Percentiles rank a stretch among this genome's conserved stretches.
These are phyloP conservation scores for Remorina albescens DNA, from an alignment of 2,797 vertebrate species.

Conservation along the genomic window DNA sequence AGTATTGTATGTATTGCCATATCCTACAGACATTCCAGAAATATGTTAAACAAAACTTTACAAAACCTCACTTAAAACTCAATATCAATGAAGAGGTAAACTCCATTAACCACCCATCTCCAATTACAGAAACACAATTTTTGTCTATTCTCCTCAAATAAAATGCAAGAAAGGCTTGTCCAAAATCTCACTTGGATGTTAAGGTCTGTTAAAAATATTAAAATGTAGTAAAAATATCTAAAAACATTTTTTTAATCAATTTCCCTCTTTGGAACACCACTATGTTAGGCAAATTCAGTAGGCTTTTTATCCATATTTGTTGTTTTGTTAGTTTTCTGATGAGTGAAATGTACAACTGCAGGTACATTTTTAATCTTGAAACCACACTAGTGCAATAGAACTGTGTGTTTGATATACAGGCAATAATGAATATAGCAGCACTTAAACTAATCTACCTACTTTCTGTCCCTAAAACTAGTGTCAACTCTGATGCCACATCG, in stretches of 20 bases:
- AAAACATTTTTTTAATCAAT: too few relatives aligned
- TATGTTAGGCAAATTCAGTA: not conserved
- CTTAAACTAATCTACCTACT: not conserved
- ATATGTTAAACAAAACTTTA: slow-evolving; percentile 14
- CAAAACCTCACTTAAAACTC: slow-evolving; percentile 8
- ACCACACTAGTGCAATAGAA: not conserved
- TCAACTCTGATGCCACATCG: slow-evolving; percentile 92
- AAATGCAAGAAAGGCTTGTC: too few relatives aligned
- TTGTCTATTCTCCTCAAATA: too few relatives aligned
- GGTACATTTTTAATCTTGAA: not conserved
- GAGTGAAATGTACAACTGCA: not conserved
- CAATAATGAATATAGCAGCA: not conserved
- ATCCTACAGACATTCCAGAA: slow-evolving; percentile 34
- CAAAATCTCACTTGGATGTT: too few relatives aligned
- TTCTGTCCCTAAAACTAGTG: slow-evolving; percentile 65
- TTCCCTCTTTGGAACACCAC: not conserved
- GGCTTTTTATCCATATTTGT: not conserved
- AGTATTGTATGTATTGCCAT: slow-evolving; percentile 7
- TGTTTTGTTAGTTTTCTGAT: not conserved
- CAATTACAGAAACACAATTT: not conserved
- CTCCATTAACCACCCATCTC: not conserved
- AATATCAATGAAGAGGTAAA: not conserved
- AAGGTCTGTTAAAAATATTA: too few relatives aligned
- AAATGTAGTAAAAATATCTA: too few relatives aligned
- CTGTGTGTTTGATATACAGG: not conserved